Evolutionary conservation across 2,888 invertebrate genomes (phyloP).

Genomic region (Drosophila planitibia): DNA sequence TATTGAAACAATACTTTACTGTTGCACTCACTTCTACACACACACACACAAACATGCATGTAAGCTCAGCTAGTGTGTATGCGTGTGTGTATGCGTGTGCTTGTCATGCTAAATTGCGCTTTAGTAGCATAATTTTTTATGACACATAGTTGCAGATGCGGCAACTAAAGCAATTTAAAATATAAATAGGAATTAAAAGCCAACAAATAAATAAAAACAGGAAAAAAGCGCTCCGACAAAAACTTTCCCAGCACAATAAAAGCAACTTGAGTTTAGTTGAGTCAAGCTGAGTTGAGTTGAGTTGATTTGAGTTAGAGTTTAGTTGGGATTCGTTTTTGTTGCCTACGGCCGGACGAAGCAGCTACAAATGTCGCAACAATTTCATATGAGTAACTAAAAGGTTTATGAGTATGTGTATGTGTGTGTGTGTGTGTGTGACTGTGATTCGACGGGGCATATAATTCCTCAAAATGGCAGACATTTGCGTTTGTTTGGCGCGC

Average conservation of each 20-base stretch:
- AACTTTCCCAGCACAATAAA: slow-evolving; percentile 55
- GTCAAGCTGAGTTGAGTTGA: slow-evolving; percentile 30
- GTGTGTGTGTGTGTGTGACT: slow-evolving; percentile 22
- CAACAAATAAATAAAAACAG: slow-evolving; percentile 69
- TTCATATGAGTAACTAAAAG: slow-evolving; percentile 58
- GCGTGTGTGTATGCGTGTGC: slow-evolving; percentile 27
- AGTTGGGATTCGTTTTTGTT: slow-evolving; percentile 29
- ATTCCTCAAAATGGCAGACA: slow-evolving; percentile 80
- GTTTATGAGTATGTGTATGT: slow-evolving; percentile 8
- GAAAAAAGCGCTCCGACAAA: slow-evolving; percentile 38
- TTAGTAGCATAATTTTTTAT: slow-evolving; percentile 76
- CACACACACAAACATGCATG: slow-evolving; percentile 26
- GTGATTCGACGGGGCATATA: slow-evolving; percentile 63
- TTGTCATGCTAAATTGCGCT: slow-evolving; percentile 75
- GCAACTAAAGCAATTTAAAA: slow-evolving; percentile 73
- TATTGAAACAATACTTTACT: slow-evolving; percentile 81
- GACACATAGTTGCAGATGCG: slow-evolving; percentile 72
- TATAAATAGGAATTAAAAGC: slow-evolving; percentile 79
- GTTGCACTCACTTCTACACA: slow-evolving; percentile 38
- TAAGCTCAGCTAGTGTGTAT: not conserved
- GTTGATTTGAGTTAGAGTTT: slow-evolving; percentile 31
- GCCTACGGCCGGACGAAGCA: slow-evolving; percentile 42
- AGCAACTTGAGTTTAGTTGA: slow-evolving; percentile 55
- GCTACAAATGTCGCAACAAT: slow-evolving; percentile 32
- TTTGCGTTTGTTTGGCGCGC: slow-evolving; percentile 80